Evolutionary conservation across 2,113 vertebrate species (phyloP).

Genomic region (Dunckerocampus dactyliophorus): DNA sequence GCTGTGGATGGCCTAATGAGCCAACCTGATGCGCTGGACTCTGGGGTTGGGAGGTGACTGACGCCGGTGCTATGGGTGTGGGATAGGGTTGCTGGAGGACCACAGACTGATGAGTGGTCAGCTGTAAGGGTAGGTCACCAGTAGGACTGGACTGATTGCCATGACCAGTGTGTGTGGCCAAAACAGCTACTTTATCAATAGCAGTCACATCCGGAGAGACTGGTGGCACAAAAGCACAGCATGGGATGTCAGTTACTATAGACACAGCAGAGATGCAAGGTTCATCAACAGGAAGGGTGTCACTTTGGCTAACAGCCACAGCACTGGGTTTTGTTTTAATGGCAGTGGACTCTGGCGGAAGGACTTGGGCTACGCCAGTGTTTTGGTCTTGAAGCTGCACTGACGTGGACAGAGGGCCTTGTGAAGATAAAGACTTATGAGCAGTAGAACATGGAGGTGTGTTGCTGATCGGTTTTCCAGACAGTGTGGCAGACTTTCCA

Average conservation of each 20-base stretch:
- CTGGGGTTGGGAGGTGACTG: slow-evolving; percentile 64
- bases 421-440: slow-evolving; percentile 46
- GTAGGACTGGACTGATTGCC: slow-evolving; percentile 37
- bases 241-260: slow-evolving; percentile 69
- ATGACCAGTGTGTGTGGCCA: slow-evolving; percentile 30
- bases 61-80: slow-evolving; percentile 45
- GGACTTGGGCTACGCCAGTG: slow-evolving; percentile 31
- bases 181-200: slow-evolving; percentile 18
- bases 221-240: slow-evolving; percentile 67
- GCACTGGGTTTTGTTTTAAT: slow-evolving; percentile 9
- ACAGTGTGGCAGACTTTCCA: slow-evolving; percentile 38
- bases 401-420: slow-evolving; percentile 32
- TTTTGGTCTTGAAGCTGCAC: slow-evolving; percentile 34
- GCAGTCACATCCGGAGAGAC: slow-evolving; percentile 58
- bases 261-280: slow-evolving; percentile 55
- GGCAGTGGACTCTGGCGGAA: slow-evolving; percentile 49
- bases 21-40: slow-evolving; percentile 65
- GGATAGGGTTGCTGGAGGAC: slow-evolving; percentile 74
- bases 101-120: slow-evolving; percentile 51
- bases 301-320: slow-evolving; percentile 14
- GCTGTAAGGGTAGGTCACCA: slow-evolving; percentile 54
- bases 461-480: slow-evolving; percentile 30
- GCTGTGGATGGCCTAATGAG: slow-evolving; percentile 45
- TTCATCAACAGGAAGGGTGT: slow-evolving; percentile 55
- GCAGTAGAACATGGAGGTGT: slow-evolving; percentile 62